Evolutionary conservation across 2,113 vertebrate species (phyloP).

Genomic region (Speoplatyrhinus poulsoni): DNA sequence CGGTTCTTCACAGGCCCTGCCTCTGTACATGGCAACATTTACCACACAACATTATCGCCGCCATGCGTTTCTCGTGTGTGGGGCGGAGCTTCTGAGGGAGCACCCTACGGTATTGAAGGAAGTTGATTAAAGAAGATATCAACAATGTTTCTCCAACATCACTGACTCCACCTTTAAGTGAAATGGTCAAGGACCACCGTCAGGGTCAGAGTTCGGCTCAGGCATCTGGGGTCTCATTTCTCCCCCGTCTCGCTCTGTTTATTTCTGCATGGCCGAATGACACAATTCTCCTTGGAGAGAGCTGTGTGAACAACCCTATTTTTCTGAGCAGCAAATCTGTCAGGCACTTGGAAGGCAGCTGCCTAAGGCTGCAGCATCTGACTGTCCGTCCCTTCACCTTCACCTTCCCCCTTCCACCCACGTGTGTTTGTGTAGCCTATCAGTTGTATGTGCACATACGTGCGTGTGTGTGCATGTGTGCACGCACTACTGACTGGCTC

Average conservation of each 20-base stretch:
- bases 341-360: slow-evolving; percentile 12
- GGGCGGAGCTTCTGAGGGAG: too few species aligned
- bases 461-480: slow-evolving; percentile 13
- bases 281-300: neutral
- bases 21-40: too few species aligned
- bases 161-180: neutral
- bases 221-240: neutral
- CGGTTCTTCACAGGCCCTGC: too few species aligned
- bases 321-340: slow-evolving; percentile 17
- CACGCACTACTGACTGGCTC: slow-evolving; percentile 34
- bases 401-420: neutral
- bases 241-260: slow-evolving; percentile 4
- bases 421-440: neutral
- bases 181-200: neutral
- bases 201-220: neutral
- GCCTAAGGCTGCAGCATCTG: slow-evolving; percentile 1
- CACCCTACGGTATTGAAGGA: too few species aligned
- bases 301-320: slow-evolving; percentile 18
- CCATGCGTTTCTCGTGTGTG: too few species aligned
- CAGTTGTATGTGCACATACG: slow-evolving; percentile 5
- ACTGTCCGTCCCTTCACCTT: neutral
- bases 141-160: too few species aligned
- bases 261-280: neutral
- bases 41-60: too few species aligned
- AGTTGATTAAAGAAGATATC: too few species aligned